Evolutionary conservation across 2,888 invertebrate genomes (phyloP).

Genomic region (Coenonympha glycerion): DNA sequence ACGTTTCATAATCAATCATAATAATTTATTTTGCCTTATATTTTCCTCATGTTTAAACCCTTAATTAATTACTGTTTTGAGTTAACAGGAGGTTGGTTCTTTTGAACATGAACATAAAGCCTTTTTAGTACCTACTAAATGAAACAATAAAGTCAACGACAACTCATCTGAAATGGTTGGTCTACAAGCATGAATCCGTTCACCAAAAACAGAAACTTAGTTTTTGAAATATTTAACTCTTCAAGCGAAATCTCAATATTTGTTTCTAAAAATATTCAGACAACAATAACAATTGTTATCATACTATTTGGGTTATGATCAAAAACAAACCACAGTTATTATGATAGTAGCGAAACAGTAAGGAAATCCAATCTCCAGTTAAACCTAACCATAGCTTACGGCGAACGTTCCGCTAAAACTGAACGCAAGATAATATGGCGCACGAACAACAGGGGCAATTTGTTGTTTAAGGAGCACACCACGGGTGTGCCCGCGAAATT

Average conservation of each 20-base stretch:
- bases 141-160: no score
- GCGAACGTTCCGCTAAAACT: conserved; percentile 16
- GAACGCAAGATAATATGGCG: conserved; percentile 22
- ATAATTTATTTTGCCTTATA: neutral
- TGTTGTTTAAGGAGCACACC: no score
- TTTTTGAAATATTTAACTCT: no score
- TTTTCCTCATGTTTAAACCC: neutral
- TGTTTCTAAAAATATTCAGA: no score
- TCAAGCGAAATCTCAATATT: no score
- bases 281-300: neutral
- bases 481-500: no score
- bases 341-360: conserved; percentile 1
- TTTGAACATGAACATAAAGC: neutral
- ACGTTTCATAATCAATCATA: neutral
- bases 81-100: neutral
- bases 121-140: neutral
- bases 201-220: no score
- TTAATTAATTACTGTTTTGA: neutral
- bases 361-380: conserved; percentile 15
- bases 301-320: neutral
- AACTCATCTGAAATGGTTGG: no score
- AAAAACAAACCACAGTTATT: conserved; percentile 6
- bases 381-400: conserved; percentile 23
- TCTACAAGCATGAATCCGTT: no score
- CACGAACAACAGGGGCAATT: conserved; percentile 24